Evolutionary conservation across 2,888 invertebrate species (phyloP).

Genomic region (Dryomyza anilis): DNA sequence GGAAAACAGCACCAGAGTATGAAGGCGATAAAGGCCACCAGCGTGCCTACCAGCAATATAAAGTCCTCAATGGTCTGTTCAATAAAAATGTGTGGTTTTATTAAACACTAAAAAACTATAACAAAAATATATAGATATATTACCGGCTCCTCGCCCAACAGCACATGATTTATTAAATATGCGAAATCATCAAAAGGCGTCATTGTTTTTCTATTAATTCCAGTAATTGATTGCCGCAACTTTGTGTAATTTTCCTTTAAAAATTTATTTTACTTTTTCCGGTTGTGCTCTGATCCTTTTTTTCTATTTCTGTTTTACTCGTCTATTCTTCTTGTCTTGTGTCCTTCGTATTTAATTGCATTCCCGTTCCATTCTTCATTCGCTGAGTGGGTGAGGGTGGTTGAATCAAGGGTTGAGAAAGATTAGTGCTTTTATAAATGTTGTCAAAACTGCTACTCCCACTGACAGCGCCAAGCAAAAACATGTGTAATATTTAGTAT

Average conservation of each 20-base stretch:
- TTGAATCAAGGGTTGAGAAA: no score
- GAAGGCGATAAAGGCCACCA: conserved; percentile 69
- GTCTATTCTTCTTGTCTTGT: not conserved
- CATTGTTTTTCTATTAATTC: conserved; percentile 50
- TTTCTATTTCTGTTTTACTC: not conserved
- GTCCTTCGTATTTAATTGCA: no score
- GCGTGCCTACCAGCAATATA: conserved; percentile 66
- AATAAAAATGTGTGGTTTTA: not conserved
- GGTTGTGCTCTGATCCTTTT: not conserved
- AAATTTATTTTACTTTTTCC: conserved; percentile 3
- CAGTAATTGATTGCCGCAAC: not conserved
- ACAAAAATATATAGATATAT: not conserved
- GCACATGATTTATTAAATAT: conserved; percentile 66
- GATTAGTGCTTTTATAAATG: no score
- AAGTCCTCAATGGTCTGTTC: conserved; percentile 69
- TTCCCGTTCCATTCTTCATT: no score
- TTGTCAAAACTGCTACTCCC: no score
- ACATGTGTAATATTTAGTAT: no score
- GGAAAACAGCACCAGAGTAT: conserved; percentile 71
- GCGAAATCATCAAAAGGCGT: conserved; percentile 68
- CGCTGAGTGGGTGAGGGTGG: no score
- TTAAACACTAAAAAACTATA: not conserved
- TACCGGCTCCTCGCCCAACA: conserved; percentile 69
- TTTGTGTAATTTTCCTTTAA: not conserved
- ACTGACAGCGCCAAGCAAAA: no score